phyloP scores from a whole-genome alignment of 2,113 vertebrate species.

The Microcebus tavaratra region DNA sequence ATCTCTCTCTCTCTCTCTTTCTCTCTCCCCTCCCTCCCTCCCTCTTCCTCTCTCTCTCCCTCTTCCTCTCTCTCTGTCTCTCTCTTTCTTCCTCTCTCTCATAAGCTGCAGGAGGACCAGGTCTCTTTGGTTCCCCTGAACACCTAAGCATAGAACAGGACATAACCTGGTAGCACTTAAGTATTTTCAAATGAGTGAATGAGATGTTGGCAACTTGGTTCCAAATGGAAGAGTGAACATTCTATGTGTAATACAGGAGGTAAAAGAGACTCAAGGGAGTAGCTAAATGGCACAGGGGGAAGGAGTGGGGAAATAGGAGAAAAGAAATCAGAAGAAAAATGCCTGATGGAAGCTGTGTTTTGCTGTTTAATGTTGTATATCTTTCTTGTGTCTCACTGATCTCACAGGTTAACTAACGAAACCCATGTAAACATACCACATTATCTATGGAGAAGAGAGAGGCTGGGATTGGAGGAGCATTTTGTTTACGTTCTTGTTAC shows the following conservation, averaged over 20 bases:
- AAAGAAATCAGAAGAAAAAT: neutral
- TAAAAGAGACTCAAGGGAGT: neutral
- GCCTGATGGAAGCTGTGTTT: neutral
- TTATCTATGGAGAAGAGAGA: neutral
- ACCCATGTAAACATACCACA: neutral
- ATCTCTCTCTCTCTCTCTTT: too few relatives aligned
- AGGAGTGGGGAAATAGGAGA: neutral
- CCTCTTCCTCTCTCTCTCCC: too few relatives aligned
- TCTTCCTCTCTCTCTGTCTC: too few relatives aligned
- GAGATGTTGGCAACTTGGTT: neutral
- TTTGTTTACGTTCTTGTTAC: neutral
- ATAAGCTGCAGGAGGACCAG: neutral
- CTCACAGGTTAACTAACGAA: neutral
- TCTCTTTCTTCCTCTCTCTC: neutral
- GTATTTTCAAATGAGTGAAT: neutral
- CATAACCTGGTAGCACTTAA: neutral
- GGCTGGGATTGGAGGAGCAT: neutral
- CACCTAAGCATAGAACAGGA: neutral
- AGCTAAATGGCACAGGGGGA: neutral
- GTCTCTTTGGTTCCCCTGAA: neutral
- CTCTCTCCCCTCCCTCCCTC: too few relatives aligned
- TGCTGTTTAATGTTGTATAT: neutral
- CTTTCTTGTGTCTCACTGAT: neutral
- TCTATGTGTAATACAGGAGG: neutral
- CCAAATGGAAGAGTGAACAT: neutral